Evolutionary conservation across 2,888 invertebrate genomes (phyloP).

Genomic region (Amaurobius ferox): DNA sequence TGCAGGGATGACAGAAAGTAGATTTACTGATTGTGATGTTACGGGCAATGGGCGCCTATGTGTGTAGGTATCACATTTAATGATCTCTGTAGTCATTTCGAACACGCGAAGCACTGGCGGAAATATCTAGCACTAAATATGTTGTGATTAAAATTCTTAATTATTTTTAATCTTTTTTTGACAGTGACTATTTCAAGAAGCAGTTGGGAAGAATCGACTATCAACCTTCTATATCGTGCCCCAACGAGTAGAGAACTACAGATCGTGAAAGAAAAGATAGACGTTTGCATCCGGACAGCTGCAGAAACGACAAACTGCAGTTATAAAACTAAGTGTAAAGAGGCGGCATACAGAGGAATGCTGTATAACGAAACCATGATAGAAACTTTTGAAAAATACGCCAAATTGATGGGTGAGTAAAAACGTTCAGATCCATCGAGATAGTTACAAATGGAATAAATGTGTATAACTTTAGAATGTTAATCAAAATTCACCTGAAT

Average conservation of each 20-base stretch:
- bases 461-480: too few species aligned
- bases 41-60: too few species aligned
- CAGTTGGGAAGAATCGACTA: conserved; percentile 19
- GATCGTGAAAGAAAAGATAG: conserved; percentile 6
- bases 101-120: too few species aligned
- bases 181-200: conserved; percentile 25
- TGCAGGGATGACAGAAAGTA: too few species aligned
- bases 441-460: too few species aligned
- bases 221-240: conserved; percentile 27
- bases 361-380: conserved; percentile 41
- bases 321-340: neutral
- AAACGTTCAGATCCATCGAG: too few species aligned
- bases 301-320: conserved; percentile 17
- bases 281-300: conserved; percentile 27
- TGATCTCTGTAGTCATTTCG: too few species aligned
- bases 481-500: too few species aligned
- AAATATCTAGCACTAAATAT: too few species aligned
- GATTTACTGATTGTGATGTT: too few species aligned
- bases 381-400: conserved; percentile 31
- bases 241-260: conserved; percentile 24
- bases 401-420: conserved; percentile 29
- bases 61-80: too few species aligned
- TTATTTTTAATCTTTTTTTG: neutral
- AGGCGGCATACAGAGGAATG: conserved; percentile 21
- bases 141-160: too few species aligned